Evolutionary conservation across 2,113 vertebrate species (phyloP).

Genomic region (Cepphus grylle): DNA sequence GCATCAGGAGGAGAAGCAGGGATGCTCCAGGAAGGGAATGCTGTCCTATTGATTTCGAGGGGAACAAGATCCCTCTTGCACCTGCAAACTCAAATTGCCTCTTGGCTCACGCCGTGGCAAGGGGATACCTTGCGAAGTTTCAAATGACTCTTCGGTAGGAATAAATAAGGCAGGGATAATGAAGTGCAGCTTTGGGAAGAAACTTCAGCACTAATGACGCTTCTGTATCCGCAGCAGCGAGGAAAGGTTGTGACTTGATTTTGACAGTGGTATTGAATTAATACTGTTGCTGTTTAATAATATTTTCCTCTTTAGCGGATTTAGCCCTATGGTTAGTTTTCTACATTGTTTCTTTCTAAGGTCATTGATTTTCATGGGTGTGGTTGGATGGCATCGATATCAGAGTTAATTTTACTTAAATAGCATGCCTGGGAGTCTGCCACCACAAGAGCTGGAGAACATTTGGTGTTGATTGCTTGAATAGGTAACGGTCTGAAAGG

Average conservation of each 20-base stretch:
- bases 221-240: neutral
- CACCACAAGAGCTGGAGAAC: neutral
- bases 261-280: neutral
- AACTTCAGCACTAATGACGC: neutral
- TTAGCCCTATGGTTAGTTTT: neutral
- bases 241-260: neutral
- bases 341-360: neutral
- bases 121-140: neutral
- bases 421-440: neutral
- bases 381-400: neutral
- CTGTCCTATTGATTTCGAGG: neutral
- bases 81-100: neutral
- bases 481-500: constrained; percentile 3
- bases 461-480: constrained; percentile 27
- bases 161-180: constrained; percentile 28
- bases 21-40: neutral
- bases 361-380: constrained; percentile 7
- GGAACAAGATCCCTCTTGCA: neutral
- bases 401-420: neutral
- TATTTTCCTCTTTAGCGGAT: neutral
- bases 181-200: neutral
- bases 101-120: neutral
- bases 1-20: neutral
- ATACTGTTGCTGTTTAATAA: neutral
- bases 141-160: neutral